Conservation (phyloP, 2,888 invertebrate genomes). For the Sesia bembeciformis region DNA sequence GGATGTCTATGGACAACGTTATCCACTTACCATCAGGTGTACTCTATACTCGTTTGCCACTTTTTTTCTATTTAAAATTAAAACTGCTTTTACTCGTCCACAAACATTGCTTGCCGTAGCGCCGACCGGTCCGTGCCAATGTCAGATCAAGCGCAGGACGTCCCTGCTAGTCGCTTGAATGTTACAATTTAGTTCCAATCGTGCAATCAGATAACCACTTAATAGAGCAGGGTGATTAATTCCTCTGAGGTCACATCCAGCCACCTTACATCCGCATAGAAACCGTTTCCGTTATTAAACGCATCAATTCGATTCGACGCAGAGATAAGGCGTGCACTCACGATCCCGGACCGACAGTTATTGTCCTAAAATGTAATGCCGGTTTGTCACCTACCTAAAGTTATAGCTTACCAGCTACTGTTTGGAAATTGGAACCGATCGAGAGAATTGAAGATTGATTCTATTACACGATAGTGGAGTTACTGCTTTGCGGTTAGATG, state of each 20-base stretch:
- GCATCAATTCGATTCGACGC: conserved; percentile 52
- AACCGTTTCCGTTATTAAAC: conserved; percentile 57
- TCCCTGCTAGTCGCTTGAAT: too few relatives aligned
- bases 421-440: conserved; percentile 1
- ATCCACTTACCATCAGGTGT: too few relatives aligned
- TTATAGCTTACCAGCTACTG: conserved; percentile 22
- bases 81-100: too few relatives aligned
- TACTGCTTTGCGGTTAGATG: neutral
- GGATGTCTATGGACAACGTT: too few relatives aligned
- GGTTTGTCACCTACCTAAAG: conserved; percentile 32
- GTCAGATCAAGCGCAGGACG: too few relatives aligned
- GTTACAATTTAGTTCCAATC: too few relatives aligned
- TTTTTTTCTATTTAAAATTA: too few relatives aligned
- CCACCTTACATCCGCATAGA: conserved; percentile 19
- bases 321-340: conserved; percentile 56
- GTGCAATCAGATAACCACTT: too few relatives aligned
- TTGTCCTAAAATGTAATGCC: conserved; percentile 47
- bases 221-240: too few relatives aligned
- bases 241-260: conserved; percentile 20
- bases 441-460: neutral
- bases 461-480: neutral
- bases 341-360: conserved; percentile 44
- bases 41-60: too few relatives aligned
- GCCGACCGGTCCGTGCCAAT: too few relatives aligned
- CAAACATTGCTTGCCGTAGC: too few relatives aligned